A percentile compares a stretch with the other conserved stretches of the same genome.
These are phyloP conservation scores for Uria lomvia DNA, from an alignment of 2,113 vertebrate species.

Conservation along the genomic window DNA sequence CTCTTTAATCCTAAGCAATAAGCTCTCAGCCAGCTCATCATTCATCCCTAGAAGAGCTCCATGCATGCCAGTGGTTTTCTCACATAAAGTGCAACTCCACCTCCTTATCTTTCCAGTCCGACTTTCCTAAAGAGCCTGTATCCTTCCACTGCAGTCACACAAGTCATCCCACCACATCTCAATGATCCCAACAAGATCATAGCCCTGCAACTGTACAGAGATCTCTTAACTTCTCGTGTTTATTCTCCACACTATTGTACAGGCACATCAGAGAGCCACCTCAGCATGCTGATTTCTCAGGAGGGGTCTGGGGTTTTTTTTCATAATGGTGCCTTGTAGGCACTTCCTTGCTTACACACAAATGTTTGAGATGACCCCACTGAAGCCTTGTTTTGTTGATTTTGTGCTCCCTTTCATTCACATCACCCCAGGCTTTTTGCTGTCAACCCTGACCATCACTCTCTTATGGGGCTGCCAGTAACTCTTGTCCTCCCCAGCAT, in stretches of 20 bases:
- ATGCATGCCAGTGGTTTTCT: background rate
- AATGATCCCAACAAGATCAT: background rate
- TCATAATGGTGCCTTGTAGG: background rate
- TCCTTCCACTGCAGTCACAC: background rate
- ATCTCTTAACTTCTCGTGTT: background rate
- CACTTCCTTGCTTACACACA: background rate
- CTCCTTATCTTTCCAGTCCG: background rate
- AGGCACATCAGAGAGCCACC: background rate
- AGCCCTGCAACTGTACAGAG: background rate
- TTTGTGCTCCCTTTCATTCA: background rate
- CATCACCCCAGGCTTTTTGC: background rate
- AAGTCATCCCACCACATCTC: background rate
- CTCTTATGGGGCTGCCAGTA: background rate
- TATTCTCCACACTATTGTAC: background rate
- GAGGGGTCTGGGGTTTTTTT: background rate
- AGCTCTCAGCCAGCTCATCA: background rate
- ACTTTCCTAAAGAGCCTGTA: background rate
- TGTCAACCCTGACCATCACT: background rate
- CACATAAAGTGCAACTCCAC: background rate
- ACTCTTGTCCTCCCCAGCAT: background rate
- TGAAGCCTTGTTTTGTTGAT: background rate
- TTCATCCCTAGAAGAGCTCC: background rate
- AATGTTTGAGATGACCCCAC: background rate
- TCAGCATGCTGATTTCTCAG: background rate
- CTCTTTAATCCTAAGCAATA: background rate